Evolutionary conservation across 2,888 invertebrate species (phyloP).

Genomic region (Scaptomyza parva): DNA sequence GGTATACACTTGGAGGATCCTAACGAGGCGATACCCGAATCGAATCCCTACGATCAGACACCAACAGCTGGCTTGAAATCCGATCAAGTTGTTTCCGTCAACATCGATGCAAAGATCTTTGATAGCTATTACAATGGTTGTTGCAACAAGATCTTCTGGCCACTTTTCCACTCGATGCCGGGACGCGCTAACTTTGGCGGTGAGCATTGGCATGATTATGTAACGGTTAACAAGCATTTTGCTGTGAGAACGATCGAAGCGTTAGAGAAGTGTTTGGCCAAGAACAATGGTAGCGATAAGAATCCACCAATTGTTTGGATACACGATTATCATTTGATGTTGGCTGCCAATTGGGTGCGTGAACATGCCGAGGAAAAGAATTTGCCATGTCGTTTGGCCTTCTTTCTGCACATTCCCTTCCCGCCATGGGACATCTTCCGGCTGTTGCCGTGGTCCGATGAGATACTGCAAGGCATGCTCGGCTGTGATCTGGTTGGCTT

Average conservation of each 20-base stretch:
- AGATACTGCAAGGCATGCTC: constrained; percentile 95
- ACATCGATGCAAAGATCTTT: constrained; percentile 90
- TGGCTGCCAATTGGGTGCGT: constrained; percentile 95
- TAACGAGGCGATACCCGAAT: constrained; percentile 93
- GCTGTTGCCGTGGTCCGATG: constrained; percentile 96
- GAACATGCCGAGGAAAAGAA: constrained; percentile 92
- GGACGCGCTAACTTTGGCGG: constrained; percentile 93
- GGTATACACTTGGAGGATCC: constrained; percentile 92
- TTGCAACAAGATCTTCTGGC: constrained; percentile 97
- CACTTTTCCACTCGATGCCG: constrained; percentile 96
- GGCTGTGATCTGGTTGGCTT: constrained; percentile 97
- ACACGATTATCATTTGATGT: constrained; percentile 97
- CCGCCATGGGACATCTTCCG: constrained; percentile 97
- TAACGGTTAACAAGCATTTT: constrained; percentile 92
- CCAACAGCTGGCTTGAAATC: constrained; percentile 94
- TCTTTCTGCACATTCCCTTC: constrained; percentile 97
- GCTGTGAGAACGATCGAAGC: constrained; percentile 92
- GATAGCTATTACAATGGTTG: constrained; percentile 96
- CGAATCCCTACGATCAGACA: constrained; percentile 93
- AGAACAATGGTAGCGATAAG: constrained; percentile 82
- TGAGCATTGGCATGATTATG: constrained; percentile 93
- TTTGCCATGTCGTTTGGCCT: constrained; percentile 92
- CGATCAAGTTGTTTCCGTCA: constrained; percentile 93
- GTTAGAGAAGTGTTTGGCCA: constrained; percentile 86
- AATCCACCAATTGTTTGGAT: constrained; percentile 91